Base-by-base conservation (phyloP, 2,797 vertebrate species). In the Helostoma temminkii region DNA sequence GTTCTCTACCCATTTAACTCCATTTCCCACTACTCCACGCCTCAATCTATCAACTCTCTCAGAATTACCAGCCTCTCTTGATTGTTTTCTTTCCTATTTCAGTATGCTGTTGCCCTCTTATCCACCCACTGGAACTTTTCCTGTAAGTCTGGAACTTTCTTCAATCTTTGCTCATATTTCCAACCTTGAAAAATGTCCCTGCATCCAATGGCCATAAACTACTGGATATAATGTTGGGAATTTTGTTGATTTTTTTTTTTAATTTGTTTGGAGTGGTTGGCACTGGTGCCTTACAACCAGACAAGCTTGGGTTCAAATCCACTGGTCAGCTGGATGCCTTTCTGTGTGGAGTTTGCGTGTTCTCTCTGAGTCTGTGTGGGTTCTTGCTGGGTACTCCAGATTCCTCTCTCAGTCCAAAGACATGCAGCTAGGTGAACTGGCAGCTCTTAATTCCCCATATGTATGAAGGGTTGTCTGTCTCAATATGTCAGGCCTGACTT, bases 31-130 rank as follows among this genome's bases (percentile, higher is more conserved):
- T 24, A 11, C 60, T 62, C 46, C 49, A 39, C 71, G 53, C 56
- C 50, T 78, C 57, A 55, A 47, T 76, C 77, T 46, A 21, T 76
- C 71, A 67, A 37, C 71, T 50, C 41, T 62, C 34, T 52, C 60
- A 46, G 58, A 54, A 62, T 65, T n/a, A 59, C 54, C 81, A 32
- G 39, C 46, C 66, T 52, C 56, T 54, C 67, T 73, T 36, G 53
- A 26, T n/a, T 60, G 72, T 41, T 76, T 69, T 75, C 53, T 45
- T 71, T 55, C 41, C 7, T 65, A 43, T 70, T 74, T 61, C 46
- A 56, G 30, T 25, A 0, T 34, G 24, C 36, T 22, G 15, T 73
- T 26, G 53, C 53, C 45, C 65, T 59, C 30, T 36, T 47, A 34
- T 34, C 48, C 62, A 52, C 67, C 60, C 64, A 48, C 48, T 1